Conservation (phyloP, 2,888 invertebrate genomes). For the Chymomyza amoena region DNA sequence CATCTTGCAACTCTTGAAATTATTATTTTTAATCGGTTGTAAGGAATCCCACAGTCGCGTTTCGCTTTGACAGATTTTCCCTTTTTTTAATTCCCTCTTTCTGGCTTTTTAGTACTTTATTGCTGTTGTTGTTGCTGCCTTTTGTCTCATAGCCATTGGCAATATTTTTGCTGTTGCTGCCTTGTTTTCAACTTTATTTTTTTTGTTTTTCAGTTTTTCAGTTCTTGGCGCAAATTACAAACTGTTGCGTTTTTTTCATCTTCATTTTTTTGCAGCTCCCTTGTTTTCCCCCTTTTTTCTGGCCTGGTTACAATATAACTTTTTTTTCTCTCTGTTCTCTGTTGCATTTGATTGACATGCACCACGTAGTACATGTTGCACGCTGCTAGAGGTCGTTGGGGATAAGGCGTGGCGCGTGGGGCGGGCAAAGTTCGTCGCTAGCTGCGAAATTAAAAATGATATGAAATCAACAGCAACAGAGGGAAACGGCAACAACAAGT, state of each 20-base stretch:
- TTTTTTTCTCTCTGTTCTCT: conserved; percentile 14
- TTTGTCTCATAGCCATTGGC: conserved; percentile 8
- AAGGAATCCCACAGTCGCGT: no score
- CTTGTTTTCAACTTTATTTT: neutral
- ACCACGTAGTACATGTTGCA: conserved; percentile 22
- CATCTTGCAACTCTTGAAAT: no score
- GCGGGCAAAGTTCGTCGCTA: conserved; percentile 22
- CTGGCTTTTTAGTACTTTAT: conserved; percentile 32
- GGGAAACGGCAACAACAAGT: neutral
- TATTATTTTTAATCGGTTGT: no score
- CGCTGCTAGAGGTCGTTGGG: conserved; percentile 3
- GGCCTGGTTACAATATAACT: neutral
- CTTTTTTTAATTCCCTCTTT: conserved; percentile 8
- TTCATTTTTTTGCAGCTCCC: conserved; percentile 18
- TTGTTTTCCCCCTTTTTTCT: neutral
- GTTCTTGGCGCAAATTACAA: conserved; percentile 40
- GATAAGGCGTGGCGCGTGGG: neutral
- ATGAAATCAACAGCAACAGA: conserved; percentile 40
- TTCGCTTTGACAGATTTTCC: neutral
- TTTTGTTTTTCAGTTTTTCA: no score
- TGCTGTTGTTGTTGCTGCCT: neutral
- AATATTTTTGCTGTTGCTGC: conserved; percentile 11
- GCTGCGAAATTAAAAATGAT: conserved; percentile 53
- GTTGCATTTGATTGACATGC: conserved; percentile 38
- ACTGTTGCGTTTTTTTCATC: conserved; percentile 35